phyloP scores from a whole-genome alignment of 2,113 vertebrate genomes.

The Tupaia tana region DNA sequence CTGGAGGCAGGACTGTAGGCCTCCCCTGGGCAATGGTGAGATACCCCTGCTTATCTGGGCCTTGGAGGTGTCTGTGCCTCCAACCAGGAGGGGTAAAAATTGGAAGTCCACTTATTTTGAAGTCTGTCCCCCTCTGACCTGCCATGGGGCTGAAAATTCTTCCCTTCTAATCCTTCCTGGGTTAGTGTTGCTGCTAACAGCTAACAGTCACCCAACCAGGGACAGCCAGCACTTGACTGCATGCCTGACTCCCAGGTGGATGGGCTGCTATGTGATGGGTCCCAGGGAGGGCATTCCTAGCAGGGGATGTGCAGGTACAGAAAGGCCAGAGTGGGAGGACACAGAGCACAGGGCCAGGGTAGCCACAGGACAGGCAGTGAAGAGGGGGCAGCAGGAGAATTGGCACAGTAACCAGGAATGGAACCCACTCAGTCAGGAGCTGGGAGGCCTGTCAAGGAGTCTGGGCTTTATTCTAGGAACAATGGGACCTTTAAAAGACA shows the following conservation, averaged over 20 bases:
- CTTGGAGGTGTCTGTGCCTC: not conserved
- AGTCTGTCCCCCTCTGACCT: not conserved
- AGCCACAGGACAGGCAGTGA: fast-evolving
- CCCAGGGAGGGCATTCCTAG: not conserved
- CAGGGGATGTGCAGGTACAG: too few relatives aligned
- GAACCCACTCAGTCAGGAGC: not conserved
- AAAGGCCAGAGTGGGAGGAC: not conserved
- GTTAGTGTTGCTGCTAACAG: not conserved
- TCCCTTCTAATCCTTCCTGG: not conserved
- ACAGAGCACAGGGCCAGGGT: not conserved
- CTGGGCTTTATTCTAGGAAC: not conserved
- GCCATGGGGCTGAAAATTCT: not conserved
- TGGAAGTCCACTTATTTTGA: not conserved
- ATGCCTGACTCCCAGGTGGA: not conserved
- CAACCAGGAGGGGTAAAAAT: not conserved
- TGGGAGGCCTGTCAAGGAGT: not conserved
- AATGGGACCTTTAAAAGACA: not conserved
- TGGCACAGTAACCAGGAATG: not conserved
- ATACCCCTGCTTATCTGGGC: not conserved
- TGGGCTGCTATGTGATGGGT: fast-evolving
- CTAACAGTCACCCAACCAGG: not conserved
- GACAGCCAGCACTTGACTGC: not conserved
- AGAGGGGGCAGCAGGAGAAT: not conserved
- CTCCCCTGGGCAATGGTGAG: not conserved
- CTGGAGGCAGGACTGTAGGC: not conserved